Evolutionary conservation across 2,888 invertebrate genomes (phyloP).

Genomic region (Cosmia pyralina): DNA sequence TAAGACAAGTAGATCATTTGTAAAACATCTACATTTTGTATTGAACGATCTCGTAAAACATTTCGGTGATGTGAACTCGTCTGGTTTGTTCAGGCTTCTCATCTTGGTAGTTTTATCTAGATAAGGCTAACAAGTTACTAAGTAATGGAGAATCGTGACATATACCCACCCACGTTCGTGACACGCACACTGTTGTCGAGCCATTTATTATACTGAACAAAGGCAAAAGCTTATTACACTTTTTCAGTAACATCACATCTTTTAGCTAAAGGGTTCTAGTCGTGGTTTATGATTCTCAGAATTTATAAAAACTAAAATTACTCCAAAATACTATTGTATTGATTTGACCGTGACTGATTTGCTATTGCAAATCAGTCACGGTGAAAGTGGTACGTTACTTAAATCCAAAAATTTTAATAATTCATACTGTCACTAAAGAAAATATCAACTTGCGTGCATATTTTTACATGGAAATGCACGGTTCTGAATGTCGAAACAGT

Average conservation of each 20-base stretch:
- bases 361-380: background rate
- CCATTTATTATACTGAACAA: slow-evolving; percentile 31
- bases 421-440: slow-evolving; percentile 7
- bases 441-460: slow-evolving; percentile 29
- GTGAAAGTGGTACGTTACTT: background rate
- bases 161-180: background rate
- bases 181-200: slow-evolving; percentile 40
- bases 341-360: no score
- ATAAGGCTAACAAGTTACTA: slow-evolving; percentile 31
- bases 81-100: slow-evolving; percentile 19
- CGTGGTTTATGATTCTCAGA: background rate
- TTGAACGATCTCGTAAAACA: slow-evolving; percentile 28
- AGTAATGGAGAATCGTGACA: slow-evolving; percentile 37
- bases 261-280: slow-evolving; percentile 20
- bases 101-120: slow-evolving; percentile 37
- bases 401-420: slow-evolving; percentile 11
- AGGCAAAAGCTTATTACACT: slow-evolving; percentile 18
- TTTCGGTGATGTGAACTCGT: slow-evolving; percentile 28
- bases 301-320: background rate
- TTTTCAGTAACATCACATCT: slow-evolving; percentile 13
- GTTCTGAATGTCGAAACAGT: slow-evolving; percentile 6
- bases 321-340: background rate
- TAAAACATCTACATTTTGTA: slow-evolving; percentile 49
- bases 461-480: slow-evolving; percentile 23
- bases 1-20: slow-evolving; percentile 39